phyloP scores from a whole-genome alignment of 2,113 vertebrate genomes.

The Leptocoma aspasia region DNA sequence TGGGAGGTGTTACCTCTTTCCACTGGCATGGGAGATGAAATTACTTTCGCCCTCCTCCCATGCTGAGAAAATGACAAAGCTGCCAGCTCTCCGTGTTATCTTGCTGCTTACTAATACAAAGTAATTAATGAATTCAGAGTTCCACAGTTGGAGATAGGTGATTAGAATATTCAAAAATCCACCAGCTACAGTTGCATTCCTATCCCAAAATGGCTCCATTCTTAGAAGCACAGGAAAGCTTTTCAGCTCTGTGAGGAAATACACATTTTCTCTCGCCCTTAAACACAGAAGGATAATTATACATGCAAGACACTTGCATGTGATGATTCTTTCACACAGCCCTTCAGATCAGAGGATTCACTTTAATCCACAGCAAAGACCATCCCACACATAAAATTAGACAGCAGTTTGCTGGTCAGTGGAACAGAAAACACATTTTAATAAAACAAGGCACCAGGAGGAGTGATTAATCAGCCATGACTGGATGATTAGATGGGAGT shows the following conservation, averaged over 20 bases:
- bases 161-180: constrained; percentile 6
- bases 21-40: neutral
- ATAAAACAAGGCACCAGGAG: constrained; percentile 39
- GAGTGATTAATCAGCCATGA: constrained; percentile 47
- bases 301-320: neutral
- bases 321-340: neutral
- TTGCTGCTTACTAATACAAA: constrained; percentile 20
- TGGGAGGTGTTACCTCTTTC: neutral
- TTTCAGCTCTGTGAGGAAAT: neutral
- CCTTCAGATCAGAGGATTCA: neutral
- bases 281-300: neutral
- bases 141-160: neutral
- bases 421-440: constrained; percentile 19
- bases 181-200: neutral
- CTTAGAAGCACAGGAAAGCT: neutral
- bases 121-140: constrained; percentile 42
- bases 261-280: neutral
- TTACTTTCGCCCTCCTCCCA: neutral
- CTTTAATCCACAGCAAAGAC: neutral
- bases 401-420: neutral
- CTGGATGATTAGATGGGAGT: constrained; percentile 42
- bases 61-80: constrained; percentile 21
- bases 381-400: neutral
- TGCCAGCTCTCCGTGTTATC: neutral
- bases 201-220: neutral